Evolutionary conservation across 2,797 vertebrate genomes (phyloP).

Genomic region (Coregonus sp.): DNA sequence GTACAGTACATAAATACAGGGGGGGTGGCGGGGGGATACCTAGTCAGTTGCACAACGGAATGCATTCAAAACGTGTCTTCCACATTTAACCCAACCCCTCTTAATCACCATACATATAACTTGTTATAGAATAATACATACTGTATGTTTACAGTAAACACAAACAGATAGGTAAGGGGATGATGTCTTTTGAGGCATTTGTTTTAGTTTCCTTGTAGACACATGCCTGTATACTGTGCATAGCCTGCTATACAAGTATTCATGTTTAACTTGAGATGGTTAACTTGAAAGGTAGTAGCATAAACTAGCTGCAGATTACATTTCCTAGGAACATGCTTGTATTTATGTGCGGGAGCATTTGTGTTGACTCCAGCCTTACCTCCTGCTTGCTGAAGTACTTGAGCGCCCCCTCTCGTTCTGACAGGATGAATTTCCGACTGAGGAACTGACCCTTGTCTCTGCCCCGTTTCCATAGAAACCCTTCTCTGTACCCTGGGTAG

Average conservation of each 20-base stretch:
- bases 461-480: conserved; percentile 96
- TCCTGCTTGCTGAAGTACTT: conserved; percentile 99
- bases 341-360: not conserved
- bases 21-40: conserved; percentile 68
- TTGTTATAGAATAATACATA: not conserved
- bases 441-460: conserved; percentile 95
- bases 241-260: not conserved
- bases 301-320: not conserved
- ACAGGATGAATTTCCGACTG: conserved; percentile 93
- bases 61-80: too few relatives aligned
- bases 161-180: not conserved
- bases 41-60: too few relatives aligned
- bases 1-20: conserved; percentile 38
- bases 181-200: not conserved
- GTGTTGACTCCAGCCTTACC: conserved; percentile 71
- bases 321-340: not conserved
- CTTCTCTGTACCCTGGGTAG: conserved; percentile 90
- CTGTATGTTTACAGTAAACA: not conserved
- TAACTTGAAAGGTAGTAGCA: not conserved
- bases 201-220: not conserved
- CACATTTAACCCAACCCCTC: too few relatives aligned
- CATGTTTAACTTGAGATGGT: not conserved
- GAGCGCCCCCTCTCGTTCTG: conserved; percentile 90
- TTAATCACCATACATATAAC: not conserved
- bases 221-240: too few relatives aligned